These are phyloP conservation scores for Drosophila albomicans DNA, from an alignment of 1,140 invertebrate genomes.

Conservation along the genomic window DNA sequence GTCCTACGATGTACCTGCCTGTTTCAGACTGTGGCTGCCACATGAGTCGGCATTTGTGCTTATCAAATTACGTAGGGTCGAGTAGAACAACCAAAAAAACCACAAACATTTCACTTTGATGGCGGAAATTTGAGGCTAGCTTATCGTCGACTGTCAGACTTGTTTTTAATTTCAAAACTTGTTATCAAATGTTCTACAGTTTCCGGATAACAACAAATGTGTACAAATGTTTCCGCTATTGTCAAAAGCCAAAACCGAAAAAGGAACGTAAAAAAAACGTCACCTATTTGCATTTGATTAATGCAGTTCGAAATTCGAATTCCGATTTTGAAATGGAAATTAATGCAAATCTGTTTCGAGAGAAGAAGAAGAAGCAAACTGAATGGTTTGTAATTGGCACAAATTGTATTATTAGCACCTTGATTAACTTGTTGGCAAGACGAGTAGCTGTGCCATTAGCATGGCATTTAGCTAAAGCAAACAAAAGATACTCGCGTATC, in stretches of 20 bases:
- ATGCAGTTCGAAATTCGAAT: slow-evolving; percentile 18
- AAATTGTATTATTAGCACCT: slow-evolving; percentile 42
- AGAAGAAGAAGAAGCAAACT: slow-evolving; percentile 1
- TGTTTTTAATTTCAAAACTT: slow-evolving; percentile 30
- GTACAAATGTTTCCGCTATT: slow-evolving; percentile 40
- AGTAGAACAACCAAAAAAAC: slow-evolving; percentile 17
- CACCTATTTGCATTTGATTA: slow-evolving; percentile 43
- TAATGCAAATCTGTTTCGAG: slow-evolving; percentile 24
- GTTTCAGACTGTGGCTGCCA: slow-evolving; percentile 29
- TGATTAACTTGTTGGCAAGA: slow-evolving; percentile 34
- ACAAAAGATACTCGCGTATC: slow-evolving; percentile 24
- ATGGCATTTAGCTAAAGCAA: slow-evolving; percentile 41
- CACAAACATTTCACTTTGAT: slow-evolving; percentile 49
- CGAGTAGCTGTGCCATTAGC: slow-evolving; percentile 50
- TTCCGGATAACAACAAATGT: slow-evolving; percentile 36
- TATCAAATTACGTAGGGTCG: slow-evolving; percentile 32
- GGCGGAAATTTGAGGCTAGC: slow-evolving; percentile 41
- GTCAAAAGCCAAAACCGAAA: slow-evolving; percentile 10
- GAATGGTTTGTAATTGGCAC: slow-evolving; percentile 43
- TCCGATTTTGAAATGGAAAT: slow-evolving; percentile 33
- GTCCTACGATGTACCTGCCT: slow-evolving; percentile 4
- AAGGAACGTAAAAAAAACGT: slow-evolving; percentile 7
- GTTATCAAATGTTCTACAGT: slow-evolving; percentile 51
- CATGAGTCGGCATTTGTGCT: slow-evolving; percentile 42
- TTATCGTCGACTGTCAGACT: slow-evolving; percentile 6